Evolutionary conservation across 64 coral and sea anemone genomes (phyloP).

Genomic region (Pachyseris speciosa): DNA sequence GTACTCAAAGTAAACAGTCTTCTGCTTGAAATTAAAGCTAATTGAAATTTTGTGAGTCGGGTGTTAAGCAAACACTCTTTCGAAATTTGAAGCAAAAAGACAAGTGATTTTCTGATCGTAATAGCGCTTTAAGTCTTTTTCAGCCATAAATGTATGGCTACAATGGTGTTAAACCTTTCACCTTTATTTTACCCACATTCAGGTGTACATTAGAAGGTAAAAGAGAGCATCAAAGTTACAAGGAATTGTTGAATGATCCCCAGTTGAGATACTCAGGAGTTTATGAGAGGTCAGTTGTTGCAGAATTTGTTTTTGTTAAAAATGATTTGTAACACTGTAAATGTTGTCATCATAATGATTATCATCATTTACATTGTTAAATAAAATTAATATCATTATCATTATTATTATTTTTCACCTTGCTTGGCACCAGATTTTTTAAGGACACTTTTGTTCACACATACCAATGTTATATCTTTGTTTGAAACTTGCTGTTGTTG

Average conservation of each 20-base stretch:
- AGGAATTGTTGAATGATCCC: slow-evolving; percentile 75
- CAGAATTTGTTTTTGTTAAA: neutral
- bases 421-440: too few species aligned
- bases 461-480: neutral
- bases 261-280: slow-evolving; percentile 76
- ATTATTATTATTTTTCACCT: too few species aligned
- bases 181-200: neutral
- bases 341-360: neutral
- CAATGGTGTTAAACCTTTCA: neutral
- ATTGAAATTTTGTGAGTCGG: too few species aligned
- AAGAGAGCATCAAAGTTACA: slow-evolving; percentile 72
- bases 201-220: slow-evolving; percentile 84
- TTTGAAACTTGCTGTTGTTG: neutral
- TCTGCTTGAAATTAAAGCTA: too few species aligned
- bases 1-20: too few species aligned
- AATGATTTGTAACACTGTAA: neutral
- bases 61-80: too few species aligned
- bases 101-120: too few species aligned
- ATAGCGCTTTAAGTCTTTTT: too few species aligned
- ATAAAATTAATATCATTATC: too few species aligned
- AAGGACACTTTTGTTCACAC: too few species aligned
- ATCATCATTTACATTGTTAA: neutral
- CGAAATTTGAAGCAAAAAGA: too few species aligned
- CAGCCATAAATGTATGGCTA: neutral
- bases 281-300: slow-evolving; percentile 66